Percentiles rank a stretch among this genome's conserved stretches.
Conservation (phyloP, 2,888 invertebrate genomes). For the Ariolimax columbianus region DNA sequence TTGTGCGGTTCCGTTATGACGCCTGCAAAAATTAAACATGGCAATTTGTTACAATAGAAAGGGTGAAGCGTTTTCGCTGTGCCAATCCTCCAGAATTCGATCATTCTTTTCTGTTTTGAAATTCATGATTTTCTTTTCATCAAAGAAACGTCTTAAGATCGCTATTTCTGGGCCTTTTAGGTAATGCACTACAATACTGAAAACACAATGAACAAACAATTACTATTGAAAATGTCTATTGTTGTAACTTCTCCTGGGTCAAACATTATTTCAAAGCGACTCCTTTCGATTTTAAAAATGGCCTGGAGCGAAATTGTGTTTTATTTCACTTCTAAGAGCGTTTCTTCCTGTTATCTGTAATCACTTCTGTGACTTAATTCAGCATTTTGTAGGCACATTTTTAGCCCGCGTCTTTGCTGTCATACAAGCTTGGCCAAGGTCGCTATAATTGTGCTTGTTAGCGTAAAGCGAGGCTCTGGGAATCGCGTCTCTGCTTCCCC, state of each 20-base stretch:
- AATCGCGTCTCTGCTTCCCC: not conserved
- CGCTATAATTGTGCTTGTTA: conserved; percentile 17
- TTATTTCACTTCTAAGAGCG: not conserved
- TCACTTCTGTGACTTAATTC: conserved; percentile 1
- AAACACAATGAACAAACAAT: conserved; percentile 22
- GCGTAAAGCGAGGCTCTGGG: not conserved
- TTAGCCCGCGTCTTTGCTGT: not conserved
- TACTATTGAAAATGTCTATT: not conserved
- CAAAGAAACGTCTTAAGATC: conserved; percentile 1
- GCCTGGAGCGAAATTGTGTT: not conserved
- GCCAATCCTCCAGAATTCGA: not conserved
- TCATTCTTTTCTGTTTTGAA: not conserved
- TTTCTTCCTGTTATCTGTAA: not conserved
- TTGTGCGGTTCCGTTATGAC: not conserved
- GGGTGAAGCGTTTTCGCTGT: not conserved
- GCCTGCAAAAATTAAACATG: not conserved
- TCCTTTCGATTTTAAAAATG: conserved; percentile 14
- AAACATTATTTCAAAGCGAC: not conserved
- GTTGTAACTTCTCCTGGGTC: not conserved
- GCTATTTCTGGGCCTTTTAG: not conserved
- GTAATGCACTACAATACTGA: conserved; percentile 6
- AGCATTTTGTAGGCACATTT: conserved; percentile 30
- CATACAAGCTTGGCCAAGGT: not conserved
- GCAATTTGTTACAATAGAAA: not conserved
- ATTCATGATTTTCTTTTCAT: not conserved